Base-by-base conservation (phyloP, 2,888 invertebrate species). In the Lacanobia oleracea region DNA sequence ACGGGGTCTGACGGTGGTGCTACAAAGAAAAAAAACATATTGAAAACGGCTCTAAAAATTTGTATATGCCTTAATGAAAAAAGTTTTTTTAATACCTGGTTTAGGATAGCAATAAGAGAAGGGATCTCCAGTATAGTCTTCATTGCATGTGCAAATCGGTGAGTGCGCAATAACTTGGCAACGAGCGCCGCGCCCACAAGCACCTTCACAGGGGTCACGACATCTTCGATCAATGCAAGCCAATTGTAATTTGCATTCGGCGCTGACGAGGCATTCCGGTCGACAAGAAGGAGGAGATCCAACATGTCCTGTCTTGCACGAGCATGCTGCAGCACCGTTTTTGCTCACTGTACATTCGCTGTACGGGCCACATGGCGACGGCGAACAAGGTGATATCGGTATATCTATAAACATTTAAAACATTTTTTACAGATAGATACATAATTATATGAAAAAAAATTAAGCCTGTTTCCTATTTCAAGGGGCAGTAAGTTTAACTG, bases 361-460 rank as follows among this genome's bases (percentile, higher is more conserved):
- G 88, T 98, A 98, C 14, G 97, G 96, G 8, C 98, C 98, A 88
- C 98, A 98, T 1, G 98, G 98, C 63, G 97, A 97, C 62, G 98
- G 98, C 57, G 97, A 95, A 89, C 98, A 98, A 16, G 96, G 95
- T 61, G 90, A 88, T 69, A 88, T 88, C 14, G 82, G 79, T 63
- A 86, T 85, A 83, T 76, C 76, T 76, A 51, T 53, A 61, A 76
- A 73, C 10, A 65, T 64, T 63, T 4, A 10, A 72, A 65, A 37
- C 2, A 45, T 50, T 0, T 18, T 60, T 48, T 12, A 48, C 12
- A 3, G 21, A 21, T 21, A 33, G 0, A 14, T 10, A 50, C 12
- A 37, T 10, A 37, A 18, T 45, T 10, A 1, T 23, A 6, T 7
- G 4, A 10, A 45, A 23, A 48, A 54, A 27, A 50, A 12, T 14